Base-by-base conservation (phyloP, 2,888 invertebrate species). In the Agrilus mali region DNA sequence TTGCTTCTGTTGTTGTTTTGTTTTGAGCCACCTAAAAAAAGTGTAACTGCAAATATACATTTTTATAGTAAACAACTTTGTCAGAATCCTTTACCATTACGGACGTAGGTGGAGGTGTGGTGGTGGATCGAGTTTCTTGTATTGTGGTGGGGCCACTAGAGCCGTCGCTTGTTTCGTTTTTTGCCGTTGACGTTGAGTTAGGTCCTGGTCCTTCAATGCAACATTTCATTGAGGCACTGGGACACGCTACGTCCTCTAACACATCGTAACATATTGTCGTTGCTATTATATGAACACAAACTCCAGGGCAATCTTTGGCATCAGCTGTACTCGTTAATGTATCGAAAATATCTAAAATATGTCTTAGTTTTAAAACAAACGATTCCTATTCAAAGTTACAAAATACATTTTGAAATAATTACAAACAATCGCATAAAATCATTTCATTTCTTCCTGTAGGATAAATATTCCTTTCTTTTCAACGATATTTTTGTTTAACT, bases 221-320 rank as follows among this genome's bases (percentile, higher is more conserved):
- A 66, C 89, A 89, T 61, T 86, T 80, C 86, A 88, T 87, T 52
- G 78, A 80, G 3, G 81, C 67, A 43, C 81, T 79, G 17, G 88
- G 86, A 57, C 89, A 89, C 46, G 79, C 77, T 15, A 86, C 80
- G 58, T 88, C 80, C 46, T 88, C 86, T 40, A 86, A 70, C 14
- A 92, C 88, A 54, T 88, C 82, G 63, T 83, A 82, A 63, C 92
- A 92, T 57, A 90, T 84, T 47, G 90, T 68, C 1, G 90, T 83
- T 2, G 92, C 87, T 45, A 92, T 66, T 8, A 86, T 78, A 60
- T 90, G 88, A 48, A 89, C 85, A 65, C 92, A 92, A 44, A 85
- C 80, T 1, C 92, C 92, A 0, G 92, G 90, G 60, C 92, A 92
- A 63, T 87, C 82, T 67, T 86, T 85, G 45, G 82, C 77, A 64